Percentiles rank a stretch among this genome's conserved stretches.
Evolutionary conservation across 2,888 invertebrate genomes (phyloP).

Genomic region (Phortica magna): DNA sequence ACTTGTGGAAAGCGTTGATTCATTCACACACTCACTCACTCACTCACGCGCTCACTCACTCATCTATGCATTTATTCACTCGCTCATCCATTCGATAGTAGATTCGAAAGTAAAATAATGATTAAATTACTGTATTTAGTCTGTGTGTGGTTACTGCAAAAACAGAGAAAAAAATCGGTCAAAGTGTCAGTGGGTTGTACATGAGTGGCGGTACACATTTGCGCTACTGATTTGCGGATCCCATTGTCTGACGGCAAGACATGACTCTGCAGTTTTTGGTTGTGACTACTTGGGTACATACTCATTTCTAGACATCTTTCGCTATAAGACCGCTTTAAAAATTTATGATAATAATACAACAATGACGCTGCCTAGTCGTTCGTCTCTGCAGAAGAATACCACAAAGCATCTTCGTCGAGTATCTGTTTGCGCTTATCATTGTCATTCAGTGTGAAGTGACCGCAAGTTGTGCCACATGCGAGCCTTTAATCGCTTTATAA

Average conservation of each 20-base stretch:
- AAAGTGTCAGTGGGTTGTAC: slow-evolving; percentile 70
- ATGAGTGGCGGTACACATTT: background rate
- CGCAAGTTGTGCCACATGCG: background rate
- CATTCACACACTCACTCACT: background rate
- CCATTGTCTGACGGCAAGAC: slow-evolving; percentile 31
- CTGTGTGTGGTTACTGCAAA: slow-evolving; percentile 49
- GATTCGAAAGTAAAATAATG: slow-evolving; percentile 54
- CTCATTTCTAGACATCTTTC: slow-evolving; percentile 39
- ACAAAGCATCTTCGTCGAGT: background rate
- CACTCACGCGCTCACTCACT: too few species aligned
- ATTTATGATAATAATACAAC: slow-evolving; percentile 3
- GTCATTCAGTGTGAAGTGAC: slow-evolving; percentile 1
- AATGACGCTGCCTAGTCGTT: background rate
- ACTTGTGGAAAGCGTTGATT: background rate
- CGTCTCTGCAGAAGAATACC: too few species aligned
- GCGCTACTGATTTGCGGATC: background rate
- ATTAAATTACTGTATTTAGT: slow-evolving; percentile 68
- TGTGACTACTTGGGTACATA: slow-evolving; percentile 53
- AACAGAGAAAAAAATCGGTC: slow-evolving; percentile 59
- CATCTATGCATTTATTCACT: background rate
- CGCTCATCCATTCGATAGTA: background rate
- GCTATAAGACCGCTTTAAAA: slow-evolving; percentile 28
- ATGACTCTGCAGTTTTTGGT: slow-evolving; percentile 63
- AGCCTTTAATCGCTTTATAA: background rate
- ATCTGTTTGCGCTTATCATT: slow-evolving; percentile 4